phyloP scores from a whole-genome alignment of 2,797 vertebrate species.

The Pipistrellus nathusii region DNA sequence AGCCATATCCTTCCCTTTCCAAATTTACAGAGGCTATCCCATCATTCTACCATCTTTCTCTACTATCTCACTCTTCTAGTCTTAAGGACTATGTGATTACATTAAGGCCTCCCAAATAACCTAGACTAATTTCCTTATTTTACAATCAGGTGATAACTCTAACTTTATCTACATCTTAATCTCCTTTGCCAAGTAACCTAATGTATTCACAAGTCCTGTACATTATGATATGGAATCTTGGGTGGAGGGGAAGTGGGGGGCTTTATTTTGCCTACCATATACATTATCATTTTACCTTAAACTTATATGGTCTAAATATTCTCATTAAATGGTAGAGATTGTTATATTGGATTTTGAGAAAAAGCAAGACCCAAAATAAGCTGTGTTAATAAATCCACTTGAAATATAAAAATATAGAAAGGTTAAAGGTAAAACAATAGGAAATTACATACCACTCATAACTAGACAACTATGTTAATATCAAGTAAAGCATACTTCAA shows the following conservation, averaged over 20 bases:
- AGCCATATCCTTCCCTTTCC: not conserved
- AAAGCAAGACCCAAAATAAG: not conserved
- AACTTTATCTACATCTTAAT: not conserved
- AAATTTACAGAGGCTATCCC: not conserved
- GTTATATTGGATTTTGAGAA: not conserved
- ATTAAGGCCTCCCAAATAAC: not conserved
- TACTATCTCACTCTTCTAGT: not conserved
- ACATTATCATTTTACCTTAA: constrained; percentile 5
- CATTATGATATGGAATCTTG: not conserved
- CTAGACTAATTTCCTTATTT: not conserved
- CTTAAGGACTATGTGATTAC: not conserved
- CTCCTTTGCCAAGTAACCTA: not conserved
- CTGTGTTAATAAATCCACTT: not conserved
- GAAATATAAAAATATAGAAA: constrained; percentile 7
- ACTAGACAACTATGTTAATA: not conserved
- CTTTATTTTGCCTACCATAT: not conserved
- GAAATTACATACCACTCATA: not conserved
- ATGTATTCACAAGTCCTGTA: not conserved
- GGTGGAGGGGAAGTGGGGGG: too few species aligned
- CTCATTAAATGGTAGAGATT: not conserved
- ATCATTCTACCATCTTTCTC: not conserved
- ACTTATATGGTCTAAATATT: not conserved
- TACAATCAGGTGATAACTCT: not conserved
- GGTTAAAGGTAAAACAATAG: not conserved
- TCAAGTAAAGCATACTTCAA: not conserved